Evolutionary conservation across 2,888 invertebrate species (phyloP).

Genomic region (Temnothorax rugatulus): DNA sequence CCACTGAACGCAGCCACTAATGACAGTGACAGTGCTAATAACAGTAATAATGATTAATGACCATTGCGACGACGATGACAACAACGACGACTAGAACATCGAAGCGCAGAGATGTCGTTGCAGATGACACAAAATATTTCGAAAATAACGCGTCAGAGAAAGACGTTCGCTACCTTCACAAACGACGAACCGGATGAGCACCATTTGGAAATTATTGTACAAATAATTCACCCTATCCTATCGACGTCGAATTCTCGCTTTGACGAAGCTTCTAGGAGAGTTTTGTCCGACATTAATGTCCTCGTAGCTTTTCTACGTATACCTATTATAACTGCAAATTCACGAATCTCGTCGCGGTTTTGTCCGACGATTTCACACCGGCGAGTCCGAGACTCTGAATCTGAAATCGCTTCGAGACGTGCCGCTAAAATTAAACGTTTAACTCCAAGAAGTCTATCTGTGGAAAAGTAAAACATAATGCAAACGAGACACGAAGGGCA

Average conservation of each 20-base stretch:
- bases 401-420: conserved; percentile 61
- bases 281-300: conserved; percentile 75
- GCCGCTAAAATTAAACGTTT: conserved; percentile 28
- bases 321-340: conserved; percentile 61
- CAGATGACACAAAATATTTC: conserved; percentile 21
- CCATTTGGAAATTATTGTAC: conserved; percentile 79
- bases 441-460: neutral
- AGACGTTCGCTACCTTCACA: conserved; percentile 77
- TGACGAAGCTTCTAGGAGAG: conserved; percentile 79
- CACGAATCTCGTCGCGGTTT: conserved; percentile 72
- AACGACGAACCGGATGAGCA: conserved; percentile 74
- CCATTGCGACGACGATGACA: neutral
- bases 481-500: conserved; percentile 17
- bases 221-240: conserved; percentile 75
- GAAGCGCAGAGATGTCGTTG: conserved; percentile 7
- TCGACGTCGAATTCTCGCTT: conserved; percentile 82
- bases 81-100: conserved; percentile 18
- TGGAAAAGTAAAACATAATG: conserved; percentile 7
- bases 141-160: conserved; percentile 44
- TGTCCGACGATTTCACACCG: conserved; percentile 64
- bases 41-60: conserved; percentile 24
- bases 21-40: conserved; percentile 18
- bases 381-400: neutral
- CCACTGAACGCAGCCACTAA: conserved; percentile 8
- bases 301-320: conserved; percentile 78